Evolutionary conservation across 2,113 vertebrate genomes (phyloP).

Genomic region (Sus scrofa): T2T-Sscrofa CM000817.6:98149001-98149500

Average conservation of each 20-base stretch:
- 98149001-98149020: constrained; percentile 58
- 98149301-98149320: neutral
- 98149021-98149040: constrained; percentile 60
- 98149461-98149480: no score
- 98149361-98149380: neutral
- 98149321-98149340: neutral
- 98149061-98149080: neutral
- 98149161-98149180: neutral
- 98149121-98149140: neutral
- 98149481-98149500: no score
- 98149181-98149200: neutral
- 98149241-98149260: neutral
- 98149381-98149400: no score
- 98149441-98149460: no score
- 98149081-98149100: neutral
- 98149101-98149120: neutral
- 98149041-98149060: neutral
- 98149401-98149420: no score
- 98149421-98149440: no score
- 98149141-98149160: no score
- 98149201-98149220: neutral
- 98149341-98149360: neutral
- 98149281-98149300: neutral
- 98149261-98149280: neutral
- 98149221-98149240: neutral